A percentile compares a stretch with the other conserved stretches of the same genome.
Conservation (phyloP, 2,797 vertebrate species). For the Mus minutoides region DNA sequence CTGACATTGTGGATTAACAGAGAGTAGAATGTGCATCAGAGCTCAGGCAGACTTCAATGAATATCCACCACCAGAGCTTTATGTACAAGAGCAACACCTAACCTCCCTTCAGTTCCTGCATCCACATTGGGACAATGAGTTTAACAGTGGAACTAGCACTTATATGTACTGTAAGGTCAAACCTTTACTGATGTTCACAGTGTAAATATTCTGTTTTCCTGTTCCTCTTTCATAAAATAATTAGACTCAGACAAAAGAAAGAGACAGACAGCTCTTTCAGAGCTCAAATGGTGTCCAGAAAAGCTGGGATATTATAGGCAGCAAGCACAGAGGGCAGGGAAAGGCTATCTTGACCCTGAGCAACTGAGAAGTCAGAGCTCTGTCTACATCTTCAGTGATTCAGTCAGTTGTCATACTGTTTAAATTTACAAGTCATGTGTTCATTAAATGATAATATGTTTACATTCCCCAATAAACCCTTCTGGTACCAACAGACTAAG, state of each 20-base stretch:
- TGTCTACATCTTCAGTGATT: neutral
- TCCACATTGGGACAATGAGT: too few relatives aligned
- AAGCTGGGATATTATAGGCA: neutral
- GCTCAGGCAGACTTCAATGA: neutral
- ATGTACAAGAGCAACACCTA: neutral
- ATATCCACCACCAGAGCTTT: neutral
- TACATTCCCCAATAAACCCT: neutral
- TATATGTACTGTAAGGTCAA: neutral
- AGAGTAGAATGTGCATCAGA: rapidly evolving
- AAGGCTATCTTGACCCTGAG: neutral
- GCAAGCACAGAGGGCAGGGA: neutral
- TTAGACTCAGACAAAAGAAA: neutral
- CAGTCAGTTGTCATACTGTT: neutral
- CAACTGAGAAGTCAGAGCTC: neutral
- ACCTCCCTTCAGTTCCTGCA: neutral
- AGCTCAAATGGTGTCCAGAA: neutral
- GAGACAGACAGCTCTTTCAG: neutral
- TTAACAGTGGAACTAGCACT: neutral
- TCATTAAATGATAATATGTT: neutral
- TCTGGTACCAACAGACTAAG: neutral
- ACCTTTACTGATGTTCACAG: neutral
- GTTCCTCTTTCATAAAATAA: conserved; percentile 14
- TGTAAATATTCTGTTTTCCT: neutral
- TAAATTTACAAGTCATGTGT: neutral
- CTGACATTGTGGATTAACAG: neutral